Base-by-base conservation (phyloP, 2,888 invertebrate genomes). In the Helicoverpa assulta region DNA sequence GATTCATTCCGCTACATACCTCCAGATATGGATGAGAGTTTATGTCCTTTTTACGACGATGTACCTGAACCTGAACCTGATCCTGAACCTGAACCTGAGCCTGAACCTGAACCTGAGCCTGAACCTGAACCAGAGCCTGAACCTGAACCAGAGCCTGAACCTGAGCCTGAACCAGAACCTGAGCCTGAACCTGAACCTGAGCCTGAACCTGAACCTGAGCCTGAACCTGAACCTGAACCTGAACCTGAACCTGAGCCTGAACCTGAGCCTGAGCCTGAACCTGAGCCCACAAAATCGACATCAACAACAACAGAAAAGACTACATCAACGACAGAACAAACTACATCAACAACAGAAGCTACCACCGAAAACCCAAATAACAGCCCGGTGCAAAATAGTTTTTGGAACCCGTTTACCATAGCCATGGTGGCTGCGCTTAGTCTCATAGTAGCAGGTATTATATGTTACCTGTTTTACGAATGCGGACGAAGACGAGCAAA, bases 1-100 rank as follows among this genome's bases (percentile, higher is more conserved):
- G 92, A 92, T 75, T 91, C 93, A n/a, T 89, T 93, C 47, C 88
- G 91, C 29, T 92, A 91, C 51, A 84, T 89, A 50, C 85, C 88
- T 2, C 87, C 87, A 4, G 60, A 40, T 5, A 56, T 67, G 10
- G 76, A 84, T 19, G 86, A 85, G 26, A 81, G 81, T 10, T 80
- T 82, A n/a, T 91, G 92, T 67, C 47, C 73, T 21, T 73, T 91
- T 18, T 93, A 91, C 47, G 79, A 75, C 63, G 81, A 85, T 18
- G 58, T 26, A 5, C 51, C 40, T 19, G 47, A 69, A 0, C 29
- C 53, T 8, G 4, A 14, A 14, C 14, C 40, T 14, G 4, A 52
- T 5, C 10, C 21, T 12, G 1, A 52, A 21, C 12, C 52, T 14
- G 12, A 12, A 14, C 12, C 40, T 21, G 19, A 52, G 4, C 55